Conservation (phyloP, 35 echinoderm and acorn worm species). For the Strongylocentrotus purpuratus region DNA sequence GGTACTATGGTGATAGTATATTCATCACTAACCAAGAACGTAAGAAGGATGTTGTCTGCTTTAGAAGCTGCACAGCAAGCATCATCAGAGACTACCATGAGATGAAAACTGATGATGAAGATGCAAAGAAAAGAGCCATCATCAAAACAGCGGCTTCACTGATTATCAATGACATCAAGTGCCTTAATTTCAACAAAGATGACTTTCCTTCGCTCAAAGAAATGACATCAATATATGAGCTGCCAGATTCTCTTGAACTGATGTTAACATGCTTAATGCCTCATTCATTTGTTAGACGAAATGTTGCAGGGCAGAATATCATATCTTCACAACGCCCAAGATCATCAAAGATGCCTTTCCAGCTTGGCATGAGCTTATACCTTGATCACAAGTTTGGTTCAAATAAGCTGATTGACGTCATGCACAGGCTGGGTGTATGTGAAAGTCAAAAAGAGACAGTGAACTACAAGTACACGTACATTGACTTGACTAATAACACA, state of each 20-base stretch:
- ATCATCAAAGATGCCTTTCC: conserved; percentile 70
- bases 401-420: no score
- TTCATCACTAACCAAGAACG: conserved; percentile 53
- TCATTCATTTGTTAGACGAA: conserved; percentile 23
- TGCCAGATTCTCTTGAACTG: conserved; percentile 58
- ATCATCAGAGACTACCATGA: conserved; percentile 57
- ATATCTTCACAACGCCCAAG: conserved; percentile 68
- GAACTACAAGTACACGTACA: conserved; percentile 63
- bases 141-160: conserved; percentile 68
- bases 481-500: conserved; percentile 57
- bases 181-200: conserved; percentile 59
- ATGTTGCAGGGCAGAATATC: conserved; percentile 62
- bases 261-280: conserved; percentile 58
- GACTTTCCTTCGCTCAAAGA: conserved; percentile 63
- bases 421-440: conserved; percentile 47
- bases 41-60: conserved; percentile 62
- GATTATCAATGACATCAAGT: conserved; percentile 58
- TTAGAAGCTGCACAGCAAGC: conserved; percentile 50
- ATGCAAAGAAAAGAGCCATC: conserved; percentile 55
- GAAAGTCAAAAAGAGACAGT: conserved; percentile 48
- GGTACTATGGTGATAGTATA: conserved; percentile 57
- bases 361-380: conserved; percentile 62
- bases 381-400: conserved; percentile 70
- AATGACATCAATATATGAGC: conserved; percentile 54
- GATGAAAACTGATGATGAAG: conserved; percentile 32